A percentile compares a stretch with the other conserved stretches of the same genome.
phyloP scores from a whole-genome alignment of 2,797 vertebrate species.

The Setipinna tenuifilis region DNA sequence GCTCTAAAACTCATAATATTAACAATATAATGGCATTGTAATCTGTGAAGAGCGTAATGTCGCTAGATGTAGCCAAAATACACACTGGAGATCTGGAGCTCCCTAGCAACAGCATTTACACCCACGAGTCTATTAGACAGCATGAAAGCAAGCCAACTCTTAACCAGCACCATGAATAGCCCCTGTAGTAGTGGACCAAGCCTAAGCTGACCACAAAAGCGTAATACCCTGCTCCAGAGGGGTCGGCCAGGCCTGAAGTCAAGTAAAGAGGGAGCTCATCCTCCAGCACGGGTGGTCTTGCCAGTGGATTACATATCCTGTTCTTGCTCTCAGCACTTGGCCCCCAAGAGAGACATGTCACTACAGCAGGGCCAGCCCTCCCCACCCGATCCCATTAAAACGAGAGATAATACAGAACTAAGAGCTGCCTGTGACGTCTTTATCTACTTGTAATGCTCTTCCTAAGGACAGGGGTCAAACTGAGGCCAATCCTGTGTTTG shows the following conservation, averaged over 20 bases:
- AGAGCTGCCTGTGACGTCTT: constrained; percentile 24
- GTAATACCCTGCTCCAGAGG: constrained; percentile 5
- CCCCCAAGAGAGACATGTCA: constrained; percentile 28
- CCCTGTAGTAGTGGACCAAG: not conserved
- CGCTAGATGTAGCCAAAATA: not conserved
- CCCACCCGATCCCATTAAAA: constrained; percentile 41
- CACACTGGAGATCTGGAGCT: not conserved
- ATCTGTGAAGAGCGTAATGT: not conserved
- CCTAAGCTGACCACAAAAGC: constrained; percentile 3
- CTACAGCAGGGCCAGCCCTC: constrained; percentile 32
- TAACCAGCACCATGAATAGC: not conserved
- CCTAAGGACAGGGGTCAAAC: not conserved
- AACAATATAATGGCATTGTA: not conserved
- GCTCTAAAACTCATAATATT: not conserved
- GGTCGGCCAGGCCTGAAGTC: not conserved
- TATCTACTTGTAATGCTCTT: not conserved
- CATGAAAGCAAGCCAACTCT: not conserved
- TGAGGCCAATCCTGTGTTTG: not conserved
- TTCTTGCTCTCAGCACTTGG: constrained; percentile 55
- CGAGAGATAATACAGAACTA: constrained; percentile 16
- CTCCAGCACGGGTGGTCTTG: constrained; percentile 30
- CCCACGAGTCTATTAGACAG: not conserved
- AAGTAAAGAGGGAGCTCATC: constrained; percentile 27
- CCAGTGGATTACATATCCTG: constrained; percentile 50
- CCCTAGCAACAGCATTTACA: not conserved